These are phyloP conservation scores for Drosophila anomelani DNA, from an alignment of 2,888 invertebrate genomes.

Conservation along the genomic window DNA sequence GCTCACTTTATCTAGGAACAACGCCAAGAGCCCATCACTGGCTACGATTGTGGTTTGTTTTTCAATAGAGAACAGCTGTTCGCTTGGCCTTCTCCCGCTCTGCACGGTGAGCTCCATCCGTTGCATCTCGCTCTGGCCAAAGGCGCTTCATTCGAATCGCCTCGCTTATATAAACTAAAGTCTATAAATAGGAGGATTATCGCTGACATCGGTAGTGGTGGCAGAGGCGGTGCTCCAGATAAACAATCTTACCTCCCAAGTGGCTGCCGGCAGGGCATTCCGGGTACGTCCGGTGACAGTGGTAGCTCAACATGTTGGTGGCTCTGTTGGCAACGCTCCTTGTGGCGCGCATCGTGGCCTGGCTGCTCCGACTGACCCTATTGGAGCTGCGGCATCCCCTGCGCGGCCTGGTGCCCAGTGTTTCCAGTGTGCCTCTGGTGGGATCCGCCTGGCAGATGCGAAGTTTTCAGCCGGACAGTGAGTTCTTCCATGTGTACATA, in stretches of 20 bases:
- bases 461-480: slow-evolving; percentile 80
- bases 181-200: slow-evolving; percentile 23
- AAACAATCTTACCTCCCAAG: background rate
- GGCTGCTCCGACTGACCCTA: slow-evolving; percentile 34
- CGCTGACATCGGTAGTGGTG: background rate
- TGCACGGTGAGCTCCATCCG: background rate
- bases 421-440: slow-evolving; percentile 75
- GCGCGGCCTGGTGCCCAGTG: slow-evolving; percentile 66
- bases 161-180: slow-evolving; percentile 21
- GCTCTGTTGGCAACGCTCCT: slow-evolving; percentile 26
- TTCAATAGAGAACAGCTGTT: slow-evolving; percentile 8
- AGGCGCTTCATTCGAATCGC: slow-evolving; percentile 27
- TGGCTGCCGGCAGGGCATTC: slow-evolving; percentile 4
- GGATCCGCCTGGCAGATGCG: slow-evolving; percentile 72
- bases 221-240: background rate
- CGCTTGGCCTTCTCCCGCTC: slow-evolving; percentile 19
- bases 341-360: slow-evolving; percentile 23
- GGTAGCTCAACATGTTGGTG: slow-evolving; percentile 30
- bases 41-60: background rate
- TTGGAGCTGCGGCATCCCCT: slow-evolving; percentile 50
- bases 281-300: background rate
- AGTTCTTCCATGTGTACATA: slow-evolving; percentile 23
- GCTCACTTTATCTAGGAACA: slow-evolving; percentile 1
- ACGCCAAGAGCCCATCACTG: background rate
- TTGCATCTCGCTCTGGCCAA: background rate